Percentiles rank a stretch among this genome's conserved stretches.
These are phyloP conservation scores for Leucophenga varia DNA, from an alignment of 1,140 invertebrate species.

Conservation along the genomic window DNA sequence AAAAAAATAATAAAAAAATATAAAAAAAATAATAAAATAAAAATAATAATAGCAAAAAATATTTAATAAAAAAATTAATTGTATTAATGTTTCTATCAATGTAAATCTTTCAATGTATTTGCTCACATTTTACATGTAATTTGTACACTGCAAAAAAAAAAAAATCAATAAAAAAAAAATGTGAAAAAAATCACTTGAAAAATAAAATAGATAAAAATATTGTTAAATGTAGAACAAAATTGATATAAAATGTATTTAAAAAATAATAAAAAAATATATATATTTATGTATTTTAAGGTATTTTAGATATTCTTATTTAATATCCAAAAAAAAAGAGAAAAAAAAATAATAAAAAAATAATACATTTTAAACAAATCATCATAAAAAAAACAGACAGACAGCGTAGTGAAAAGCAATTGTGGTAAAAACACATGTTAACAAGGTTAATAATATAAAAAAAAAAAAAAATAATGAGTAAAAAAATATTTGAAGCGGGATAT, in stretches of 20 bases:
- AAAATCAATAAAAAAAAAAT: slow-evolving; percentile 8
- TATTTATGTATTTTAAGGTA: slow-evolving; percentile 53
- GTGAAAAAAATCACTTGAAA: slow-evolving; percentile 32
- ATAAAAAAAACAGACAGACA: slow-evolving; percentile 7
- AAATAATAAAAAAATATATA: slow-evolving; percentile 31
- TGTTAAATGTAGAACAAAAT: slow-evolving; percentile 1
- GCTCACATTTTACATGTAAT: slow-evolving; percentile 46
- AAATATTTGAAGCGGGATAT: no score
- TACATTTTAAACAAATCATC: slow-evolving; percentile 7
- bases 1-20: slow-evolving; percentile 14
- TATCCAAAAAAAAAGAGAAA: slow-evolving; percentile 39
- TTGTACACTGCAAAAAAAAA: slow-evolving; percentile 33
- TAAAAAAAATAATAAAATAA: slow-evolving; percentile 29
- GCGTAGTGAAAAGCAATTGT: slow-evolving; percentile 9
- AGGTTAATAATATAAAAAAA: no score
- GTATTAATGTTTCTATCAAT: slow-evolving; percentile 50
- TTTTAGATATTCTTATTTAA: slow-evolving; percentile 59
- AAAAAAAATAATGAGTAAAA: no score
- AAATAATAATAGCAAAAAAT: slow-evolving; percentile 18
- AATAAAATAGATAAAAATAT: slow-evolving; percentile 8
- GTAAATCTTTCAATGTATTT: slow-evolving; percentile 50
- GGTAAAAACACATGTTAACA: no score
- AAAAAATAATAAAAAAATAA: slow-evolving; percentile 26
- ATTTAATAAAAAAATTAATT: slow-evolving; percentile 22
- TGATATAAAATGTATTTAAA: slow-evolving; percentile 37